Conservation (phyloP, 2,113 vertebrate genomes). For the Macrotus californicus region DNA sequence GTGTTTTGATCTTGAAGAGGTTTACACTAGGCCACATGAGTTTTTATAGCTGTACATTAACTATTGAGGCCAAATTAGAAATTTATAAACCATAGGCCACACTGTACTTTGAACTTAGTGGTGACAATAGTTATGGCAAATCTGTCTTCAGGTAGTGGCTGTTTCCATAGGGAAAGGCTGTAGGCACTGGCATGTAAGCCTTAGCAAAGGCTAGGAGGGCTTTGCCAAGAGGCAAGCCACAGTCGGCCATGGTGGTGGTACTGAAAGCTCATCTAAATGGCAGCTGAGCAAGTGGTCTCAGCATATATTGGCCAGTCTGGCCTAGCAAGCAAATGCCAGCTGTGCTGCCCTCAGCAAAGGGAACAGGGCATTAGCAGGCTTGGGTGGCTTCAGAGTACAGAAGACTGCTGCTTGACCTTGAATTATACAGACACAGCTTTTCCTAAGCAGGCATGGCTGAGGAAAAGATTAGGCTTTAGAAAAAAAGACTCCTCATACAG, state of each 20-base stretch:
- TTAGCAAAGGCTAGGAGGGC: slow-evolving; percentile 33
- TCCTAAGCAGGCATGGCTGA: slow-evolving; percentile 29
- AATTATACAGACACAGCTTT: slow-evolving; percentile 53
- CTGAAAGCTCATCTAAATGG: not conserved
- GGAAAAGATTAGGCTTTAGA: slow-evolving; percentile 19
- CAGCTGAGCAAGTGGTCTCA: not conserved
- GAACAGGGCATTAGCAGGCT: slow-evolving; percentile 9
- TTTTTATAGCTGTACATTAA: not conserved
- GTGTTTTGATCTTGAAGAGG: not conserved
- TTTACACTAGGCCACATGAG: not conserved
- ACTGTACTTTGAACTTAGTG: slow-evolving; percentile 19
- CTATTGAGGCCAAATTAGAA: not conserved
- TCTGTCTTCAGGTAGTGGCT: slow-evolving; percentile 17
- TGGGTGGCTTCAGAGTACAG: slow-evolving; percentile 26
- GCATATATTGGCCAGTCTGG: not conserved
- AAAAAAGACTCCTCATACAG: slow-evolving; percentile 33
- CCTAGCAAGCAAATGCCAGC: slow-evolving; percentile 44
- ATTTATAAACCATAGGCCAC: slow-evolving; percentile 15
- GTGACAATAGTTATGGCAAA: slow-evolving; percentile 50
- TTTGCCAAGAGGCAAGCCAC: slow-evolving; percentile 1
- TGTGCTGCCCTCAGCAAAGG: slow-evolving; percentile 55
- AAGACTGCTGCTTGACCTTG: slow-evolving; percentile 44
- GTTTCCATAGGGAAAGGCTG: slow-evolving; percentile 47
- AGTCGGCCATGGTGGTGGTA: rapidly evolving
- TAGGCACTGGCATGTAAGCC: not conserved